Evolutionary conservation across 2,113 vertebrate genomes (phyloP), one percentile per base, ranked within the genome.

Genomic region (Sisor rabdophorus): DNA sequence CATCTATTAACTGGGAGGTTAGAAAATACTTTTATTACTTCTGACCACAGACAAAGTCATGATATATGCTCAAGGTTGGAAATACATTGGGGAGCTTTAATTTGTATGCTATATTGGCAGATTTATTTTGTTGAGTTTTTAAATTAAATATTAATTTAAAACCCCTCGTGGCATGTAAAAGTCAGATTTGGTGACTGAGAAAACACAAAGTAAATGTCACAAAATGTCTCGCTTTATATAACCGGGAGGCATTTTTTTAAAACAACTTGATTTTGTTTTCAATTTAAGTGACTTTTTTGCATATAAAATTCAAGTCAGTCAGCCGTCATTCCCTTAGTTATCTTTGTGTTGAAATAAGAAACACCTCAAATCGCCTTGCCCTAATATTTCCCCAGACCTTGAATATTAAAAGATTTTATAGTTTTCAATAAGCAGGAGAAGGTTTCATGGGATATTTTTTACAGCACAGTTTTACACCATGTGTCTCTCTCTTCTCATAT

Each of bases 371-470:
- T 30, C 13, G 28, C 28, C 26, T 70, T 55, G 4, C 30, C 52
- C n/a, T 72, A 6, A 44, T 19, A 69, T 59, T 77, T 60, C 55
- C 5, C 24, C 22, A 32, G 20, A 16, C 52, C 52, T 71, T 54
- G 69, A 55, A 55, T 30, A 40, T 55, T 55, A 28, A 71, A 71
- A 36, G 4, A 40, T 71, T 71, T 71, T 55, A 71, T 55, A 20
- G 8, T 7, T 55, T 71, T 55, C 52, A 55, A 24, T 36, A 55
- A 36, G 30, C 20, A 69, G 20, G 12, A 22, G 52, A 71, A 36
- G 15, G 8, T 55, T 71, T 53, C 16, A 54, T 32, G 30, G 30
- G 30, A 22, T 71, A 22, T 55, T 55, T 69, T 68, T 71, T 71
- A 71, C 69, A 71, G 69, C 28, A 36, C 52, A 24, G 1, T 71